phyloP scores from a whole-genome alignment of 2,888 invertebrate genomes.

The Elegia similella region DNA sequence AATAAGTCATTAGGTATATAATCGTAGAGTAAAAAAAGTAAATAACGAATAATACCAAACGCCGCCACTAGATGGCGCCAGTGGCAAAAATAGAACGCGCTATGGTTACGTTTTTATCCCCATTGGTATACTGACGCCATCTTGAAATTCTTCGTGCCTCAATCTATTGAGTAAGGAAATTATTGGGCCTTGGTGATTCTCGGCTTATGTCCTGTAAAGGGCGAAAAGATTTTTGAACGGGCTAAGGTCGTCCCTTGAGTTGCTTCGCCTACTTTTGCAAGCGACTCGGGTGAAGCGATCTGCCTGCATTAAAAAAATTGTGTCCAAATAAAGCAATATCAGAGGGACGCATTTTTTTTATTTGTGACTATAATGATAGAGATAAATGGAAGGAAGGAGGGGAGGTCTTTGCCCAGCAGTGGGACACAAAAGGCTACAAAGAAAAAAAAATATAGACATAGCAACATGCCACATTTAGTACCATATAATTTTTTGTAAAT shows the following conservation, averaged over 20 bases:
- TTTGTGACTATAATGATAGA: no score
- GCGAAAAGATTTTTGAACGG: constrained; percentile 86
- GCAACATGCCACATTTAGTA: no score
- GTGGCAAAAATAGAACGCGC: constrained; percentile 35
- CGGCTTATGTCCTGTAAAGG: constrained; percentile 85
- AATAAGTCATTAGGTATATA: no score
- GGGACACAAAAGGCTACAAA: no score
- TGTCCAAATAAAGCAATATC: no score
- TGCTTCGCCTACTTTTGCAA: constrained; percentile 85
- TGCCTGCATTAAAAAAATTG: constrained; percentile 62
- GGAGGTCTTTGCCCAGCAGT: no score
- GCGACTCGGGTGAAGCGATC: constrained; percentile 83
- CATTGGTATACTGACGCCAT: neutral
- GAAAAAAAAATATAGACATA: no score
- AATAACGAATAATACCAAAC: neutral
- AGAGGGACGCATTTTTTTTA: no score
- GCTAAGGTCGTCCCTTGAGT: constrained; percentile 92
- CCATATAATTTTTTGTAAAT: no score
- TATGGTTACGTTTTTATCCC: constrained; percentile 32
- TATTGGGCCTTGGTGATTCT: constrained; percentile 96
- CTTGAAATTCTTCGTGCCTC: constrained; percentile 84
- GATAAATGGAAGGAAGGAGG: no score
- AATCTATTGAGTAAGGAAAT: constrained; percentile 99
- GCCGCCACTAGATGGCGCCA: constrained; percentile 46
- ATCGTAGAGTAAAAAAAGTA: constrained; percentile 6